phyloP scores from a whole-genome alignment of 2,888 invertebrate genomes.

The Sphaerophoria rueppellii region DNA sequence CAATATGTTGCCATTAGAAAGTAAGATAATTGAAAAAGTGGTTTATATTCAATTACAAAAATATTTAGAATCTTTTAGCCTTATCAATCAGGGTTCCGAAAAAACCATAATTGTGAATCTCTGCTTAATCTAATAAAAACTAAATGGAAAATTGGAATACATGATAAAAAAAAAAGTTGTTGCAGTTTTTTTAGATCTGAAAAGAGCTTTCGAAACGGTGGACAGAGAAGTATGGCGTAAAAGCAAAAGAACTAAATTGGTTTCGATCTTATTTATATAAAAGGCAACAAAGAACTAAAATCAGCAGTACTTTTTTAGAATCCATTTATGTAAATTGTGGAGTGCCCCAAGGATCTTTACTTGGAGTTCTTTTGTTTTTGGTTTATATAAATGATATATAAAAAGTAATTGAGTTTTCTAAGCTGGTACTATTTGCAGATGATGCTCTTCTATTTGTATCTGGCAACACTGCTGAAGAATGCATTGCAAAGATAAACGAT shows the following conservation, averaged over 20 bases:
- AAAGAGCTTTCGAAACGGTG: constrained; percentile 4
- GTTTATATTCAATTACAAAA: neutral
- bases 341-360: neutral
- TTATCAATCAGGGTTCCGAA: neutral
- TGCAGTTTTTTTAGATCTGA: neutral
- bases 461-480: neutral
- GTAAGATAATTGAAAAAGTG: constrained; percentile 15
- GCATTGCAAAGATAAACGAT: neutral
- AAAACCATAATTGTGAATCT: constrained; percentile 13
- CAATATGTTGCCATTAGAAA: constrained; percentile 2
- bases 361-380: neutral
- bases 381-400: neutral
- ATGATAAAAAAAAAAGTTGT: neutral
- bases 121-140: constrained; percentile 1
- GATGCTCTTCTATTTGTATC: neutral
- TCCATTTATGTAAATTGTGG: neutral
- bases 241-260: neutral
- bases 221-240: neutral
- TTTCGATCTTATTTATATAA: neutral
- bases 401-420: neutral
- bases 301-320: neutral
- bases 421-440: neutral
- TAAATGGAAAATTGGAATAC: neutral
- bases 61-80: constrained; percentile 2
- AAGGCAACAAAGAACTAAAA: neutral